phyloP scores from a whole-genome alignment of 2,797 vertebrate species.

The Zalophus californianus region DNA sequence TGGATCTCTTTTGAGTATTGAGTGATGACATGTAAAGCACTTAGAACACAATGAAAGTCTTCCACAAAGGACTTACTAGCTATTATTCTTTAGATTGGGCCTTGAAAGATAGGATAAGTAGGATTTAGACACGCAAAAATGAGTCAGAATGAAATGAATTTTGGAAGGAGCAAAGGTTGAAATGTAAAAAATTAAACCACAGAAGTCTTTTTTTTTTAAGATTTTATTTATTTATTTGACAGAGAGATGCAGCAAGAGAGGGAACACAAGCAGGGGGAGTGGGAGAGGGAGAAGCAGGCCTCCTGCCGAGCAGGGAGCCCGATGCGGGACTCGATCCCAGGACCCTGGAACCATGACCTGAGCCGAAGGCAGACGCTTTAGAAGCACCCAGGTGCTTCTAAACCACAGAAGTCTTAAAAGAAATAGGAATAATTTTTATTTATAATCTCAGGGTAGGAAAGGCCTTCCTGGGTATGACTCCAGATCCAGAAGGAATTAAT shows the following conservation, averaged over 20 bases:
- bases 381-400: too few relatives aligned
- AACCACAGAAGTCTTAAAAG: neutral
- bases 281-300: too few relatives aligned
- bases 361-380: too few relatives aligned
- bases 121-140: constrained; percentile 13
- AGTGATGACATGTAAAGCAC: neutral
- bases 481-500: neutral
- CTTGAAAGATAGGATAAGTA: constrained; percentile 14
- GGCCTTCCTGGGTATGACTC: neutral
- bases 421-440: constrained; percentile 23
- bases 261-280: too few relatives aligned
- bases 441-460: neutral
- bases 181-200: neutral
- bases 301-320: too few relatives aligned
- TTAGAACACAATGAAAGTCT: neutral
- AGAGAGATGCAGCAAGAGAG: too few relatives aligned
- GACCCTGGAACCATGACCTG: too few relatives aligned
- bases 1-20: neutral
- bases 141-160: neutral
- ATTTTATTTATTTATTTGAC: too few relatives aligned
- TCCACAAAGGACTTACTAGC: neutral
- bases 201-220: neutral
- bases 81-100: neutral
- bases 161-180: neutral
- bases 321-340: too few relatives aligned